Conservation (phyloP, 2,888 invertebrate genomes). For the Drosophila macrothrix region DNA sequence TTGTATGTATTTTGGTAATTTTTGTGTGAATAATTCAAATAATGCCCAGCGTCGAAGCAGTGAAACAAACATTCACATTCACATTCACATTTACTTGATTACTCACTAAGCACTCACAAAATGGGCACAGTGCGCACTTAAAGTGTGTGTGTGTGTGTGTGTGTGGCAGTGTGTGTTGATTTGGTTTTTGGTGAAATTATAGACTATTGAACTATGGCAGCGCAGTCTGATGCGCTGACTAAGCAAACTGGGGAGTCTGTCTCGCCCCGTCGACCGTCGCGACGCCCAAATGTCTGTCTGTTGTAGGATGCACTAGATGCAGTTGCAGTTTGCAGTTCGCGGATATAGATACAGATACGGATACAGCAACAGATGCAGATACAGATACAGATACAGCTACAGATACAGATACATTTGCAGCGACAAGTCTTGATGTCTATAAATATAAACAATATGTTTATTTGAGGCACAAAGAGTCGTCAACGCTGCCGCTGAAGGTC, state of each 20-base stretch:
- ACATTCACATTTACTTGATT: conserved; percentile 47
- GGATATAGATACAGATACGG: conserved; percentile 14
- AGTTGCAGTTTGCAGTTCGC: conserved; percentile 14
- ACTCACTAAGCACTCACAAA: conserved; percentile 67
- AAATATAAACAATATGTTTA: conserved; percentile 66
- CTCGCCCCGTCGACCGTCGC: conserved; percentile 22
- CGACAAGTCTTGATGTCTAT: conserved; percentile 52
- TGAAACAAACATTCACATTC: conserved; percentile 19
- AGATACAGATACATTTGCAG: conserved; percentile 13
- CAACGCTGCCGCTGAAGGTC: conserved; percentile 66
- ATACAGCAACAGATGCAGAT: conserved; percentile 13
- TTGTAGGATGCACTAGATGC: conserved; percentile 18
- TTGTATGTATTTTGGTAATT: background rate
- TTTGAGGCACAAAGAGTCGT: conserved; percentile 64
- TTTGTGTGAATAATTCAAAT: conserved; percentile 46
- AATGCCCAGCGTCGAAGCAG: conserved; percentile 15
- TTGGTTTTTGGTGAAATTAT: conserved; percentile 63
- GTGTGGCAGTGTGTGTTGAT: conserved; percentile 35
- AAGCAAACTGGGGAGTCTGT: conserved; percentile 43
- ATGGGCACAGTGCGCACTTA: conserved; percentile 70
- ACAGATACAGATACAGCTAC: conserved; percentile 21
- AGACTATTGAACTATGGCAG: conserved; percentile 75
- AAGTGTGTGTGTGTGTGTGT: conserved; percentile 17
- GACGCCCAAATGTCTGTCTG: conserved; percentile 75
- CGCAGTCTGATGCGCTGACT: conserved; percentile 50